Evolutionary conservation across 2,888 invertebrate genomes (phyloP), one percentile per base, ranked within the genome.

Genomic region (Arenicola marina): DNA sequence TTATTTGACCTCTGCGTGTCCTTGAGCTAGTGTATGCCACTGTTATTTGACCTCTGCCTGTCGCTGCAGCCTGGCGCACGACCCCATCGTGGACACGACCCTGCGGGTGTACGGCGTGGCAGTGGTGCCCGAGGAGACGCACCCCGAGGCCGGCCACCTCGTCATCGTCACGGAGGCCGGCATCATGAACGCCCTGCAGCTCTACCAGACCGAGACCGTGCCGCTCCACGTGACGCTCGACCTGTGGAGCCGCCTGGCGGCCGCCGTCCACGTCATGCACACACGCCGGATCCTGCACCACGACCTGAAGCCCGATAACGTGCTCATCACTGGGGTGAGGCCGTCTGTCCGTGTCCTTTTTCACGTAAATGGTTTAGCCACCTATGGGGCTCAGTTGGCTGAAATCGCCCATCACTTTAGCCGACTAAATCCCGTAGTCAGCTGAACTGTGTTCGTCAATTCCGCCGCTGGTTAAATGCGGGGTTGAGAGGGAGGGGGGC

Each of bases 241-340:
- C 33, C 54, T 72, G 28, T 72, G 65, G 62, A 53, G 56, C n/a
- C 44, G 62, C n/a, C 58, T 72, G 15, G 65, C 70, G 2, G 67
- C 63, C 4, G 63, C 67, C 1, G 43, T 72, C 32, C 61, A 68
- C 60, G 57, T 45, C 29, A 61, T 72, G 31, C 72, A 72, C 46
- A 59, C 31, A 21, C 68, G 64, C 51, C 62, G 62, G 33, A 72
- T 72, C 61, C 65, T 72, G 3, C 72, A 72, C 46, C 72, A 70
- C 28, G 72, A 72, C 59, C 62, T 72, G 33, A 71, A 71, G 43
- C 72, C 70, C 3, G 70, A 72, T 46, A 72, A 72, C 46, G 63
- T 72, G 21, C 64, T 72, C 15, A 55, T 72, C 34, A 71, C 67
- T 24, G 62, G 61, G 32, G 71, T 71, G 28, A 62, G 67, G 58